Base-by-base conservation (phyloP, 2,113 vertebrate species). In the Anoplopoma fimbria region DNA sequence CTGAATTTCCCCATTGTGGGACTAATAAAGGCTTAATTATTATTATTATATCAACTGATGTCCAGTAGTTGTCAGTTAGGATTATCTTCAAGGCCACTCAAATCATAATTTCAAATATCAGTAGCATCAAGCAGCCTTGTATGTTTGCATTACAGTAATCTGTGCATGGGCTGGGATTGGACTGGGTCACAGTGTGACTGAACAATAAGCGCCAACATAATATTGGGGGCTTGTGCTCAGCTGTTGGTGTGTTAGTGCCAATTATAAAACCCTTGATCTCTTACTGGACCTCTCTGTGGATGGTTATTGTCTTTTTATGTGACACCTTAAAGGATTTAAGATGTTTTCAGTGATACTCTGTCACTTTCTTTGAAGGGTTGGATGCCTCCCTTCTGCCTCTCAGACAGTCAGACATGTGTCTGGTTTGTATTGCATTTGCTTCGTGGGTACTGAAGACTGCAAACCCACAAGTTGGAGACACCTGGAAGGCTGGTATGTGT, bases 361-460 rank as follows among this genome's bases (percentile, higher is more conserved):
- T 51, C 29, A 12, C 31, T 86, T 34, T 79, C 40, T 83, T 72
- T 86, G 1, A 68, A 96, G 95, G 93, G 61, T 70, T 92, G 84
- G 91, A 95, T 36, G 79, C 82, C 17, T 63, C 93, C n/a, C 72
- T 95, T 5, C 64, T 96, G 72, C 92, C 92, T 9, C 84, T 95
- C n/a, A 92, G 77, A 71, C 95, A 95, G 65, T 93, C 95, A 2
- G 97, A 99, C 82, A 96, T 99, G 96, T 99, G 98, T 87, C 94
- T 99, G 38, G 95, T 97, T 61, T 98, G 98, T 75, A 96, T 99
- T 15, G 98, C 97, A 13, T 98, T 99, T 78, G 97, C 97, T 0
- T 98, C 97, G 1, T 99, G 98, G 98, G 97, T 98, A 0, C 93
- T 99, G 86, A 98, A 96, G 90, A 97, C 97, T 0, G 95, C 96